A percentile compares a stretch with the other conserved stretches of the same genome.
Evolutionary conservation across 2,113 vertebrate genomes (phyloP).

Genomic region (Alexandromys fortis): DNA sequence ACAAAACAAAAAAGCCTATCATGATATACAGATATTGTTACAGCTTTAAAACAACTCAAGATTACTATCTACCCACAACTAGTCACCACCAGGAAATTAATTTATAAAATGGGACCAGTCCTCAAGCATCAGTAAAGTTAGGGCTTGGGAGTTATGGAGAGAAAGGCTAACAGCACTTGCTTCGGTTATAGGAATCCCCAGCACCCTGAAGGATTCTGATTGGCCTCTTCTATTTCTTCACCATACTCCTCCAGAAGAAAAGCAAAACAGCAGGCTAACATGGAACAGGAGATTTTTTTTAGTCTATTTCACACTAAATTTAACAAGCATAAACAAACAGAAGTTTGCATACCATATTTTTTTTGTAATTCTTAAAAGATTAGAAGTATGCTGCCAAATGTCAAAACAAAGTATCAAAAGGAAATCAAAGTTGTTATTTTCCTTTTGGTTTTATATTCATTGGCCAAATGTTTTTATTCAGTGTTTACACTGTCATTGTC

Average conservation of each 20-base stretch:
- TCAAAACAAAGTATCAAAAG: slow-evolving; percentile 64
- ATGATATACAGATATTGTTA: neutral
- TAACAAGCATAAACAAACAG: slow-evolving; percentile 59
- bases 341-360: slow-evolving; percentile 31
- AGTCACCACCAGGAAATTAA: neutral
- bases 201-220: neutral
- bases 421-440: slow-evolving; percentile 68
- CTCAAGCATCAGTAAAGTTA: neutral
- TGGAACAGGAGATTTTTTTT: neutral
- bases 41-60: neutral
- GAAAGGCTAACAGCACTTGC: neutral
- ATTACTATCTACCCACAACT: neutral
- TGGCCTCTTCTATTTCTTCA: neutral
- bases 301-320: slow-evolving; percentile 57
- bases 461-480: slow-evolving; percentile 58
- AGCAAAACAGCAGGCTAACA: neutral
- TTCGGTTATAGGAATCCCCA: fast-evolving
- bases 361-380: slow-evolving; percentile 69
- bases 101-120: neutral
- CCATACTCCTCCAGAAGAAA: neutral
- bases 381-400: slow-evolving; percentile 52
- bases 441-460: slow-evolving; percentile 68
- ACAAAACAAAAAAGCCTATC: neutral
- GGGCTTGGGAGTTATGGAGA: no score
- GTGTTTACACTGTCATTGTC: slow-evolving; percentile 46